phyloP scores from a whole-genome alignment of 2,888 invertebrate genomes.

The Clivina fossor region DNA sequence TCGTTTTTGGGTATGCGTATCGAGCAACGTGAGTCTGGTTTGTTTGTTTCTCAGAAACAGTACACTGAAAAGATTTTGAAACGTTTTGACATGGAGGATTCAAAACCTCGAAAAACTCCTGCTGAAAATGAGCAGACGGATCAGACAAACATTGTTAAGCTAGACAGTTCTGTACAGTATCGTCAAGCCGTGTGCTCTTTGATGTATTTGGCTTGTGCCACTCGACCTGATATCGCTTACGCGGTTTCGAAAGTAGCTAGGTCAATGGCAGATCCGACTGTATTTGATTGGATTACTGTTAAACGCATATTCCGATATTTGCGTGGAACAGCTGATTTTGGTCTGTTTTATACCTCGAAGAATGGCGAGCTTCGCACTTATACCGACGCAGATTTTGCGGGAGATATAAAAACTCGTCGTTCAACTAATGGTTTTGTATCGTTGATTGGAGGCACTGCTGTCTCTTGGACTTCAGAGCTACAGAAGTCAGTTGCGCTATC shows the following conservation, averaged over 20 bases:
- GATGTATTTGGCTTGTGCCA: slow-evolving; percentile 38
- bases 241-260: slow-evolving; percentile 39
- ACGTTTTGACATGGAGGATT: slow-evolving; percentile 36
- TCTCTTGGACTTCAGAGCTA: slow-evolving; percentile 31
- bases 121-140: slow-evolving; percentile 33
- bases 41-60: slow-evolving; percentile 35
- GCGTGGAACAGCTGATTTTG: slow-evolving; percentile 25
- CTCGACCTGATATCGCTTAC: slow-evolving; percentile 38
- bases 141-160: slow-evolving; percentile 13
- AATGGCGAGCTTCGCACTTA: slow-evolving; percentile 24
- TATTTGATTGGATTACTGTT: slow-evolving; percentile 25
- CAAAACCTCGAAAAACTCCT: slow-evolving; percentile 35
- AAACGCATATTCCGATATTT: slow-evolving; percentile 35
- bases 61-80: slow-evolving; percentile 36
- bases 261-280: slow-evolving; percentile 34
- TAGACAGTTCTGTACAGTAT: slow-evolving; percentile 35
- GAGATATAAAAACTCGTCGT: slow-evolving; percentile 30
- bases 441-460: slow-evolving; percentile 26
- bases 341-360: slow-evolving; percentile 26
- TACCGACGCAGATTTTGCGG: slow-evolving; percentile 36
- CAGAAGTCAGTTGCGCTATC: slow-evolving; percentile 26
- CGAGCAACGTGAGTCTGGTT: slow-evolving; percentile 36
- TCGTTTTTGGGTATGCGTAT: slow-evolving; percentile 40
- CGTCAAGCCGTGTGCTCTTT: slow-evolving; percentile 27
- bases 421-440: slow-evolving; percentile 34